Evolutionary conservation across 2,113 vertebrate genomes (phyloP).

Genomic region (Nerophis lumbriciformis): DNA sequence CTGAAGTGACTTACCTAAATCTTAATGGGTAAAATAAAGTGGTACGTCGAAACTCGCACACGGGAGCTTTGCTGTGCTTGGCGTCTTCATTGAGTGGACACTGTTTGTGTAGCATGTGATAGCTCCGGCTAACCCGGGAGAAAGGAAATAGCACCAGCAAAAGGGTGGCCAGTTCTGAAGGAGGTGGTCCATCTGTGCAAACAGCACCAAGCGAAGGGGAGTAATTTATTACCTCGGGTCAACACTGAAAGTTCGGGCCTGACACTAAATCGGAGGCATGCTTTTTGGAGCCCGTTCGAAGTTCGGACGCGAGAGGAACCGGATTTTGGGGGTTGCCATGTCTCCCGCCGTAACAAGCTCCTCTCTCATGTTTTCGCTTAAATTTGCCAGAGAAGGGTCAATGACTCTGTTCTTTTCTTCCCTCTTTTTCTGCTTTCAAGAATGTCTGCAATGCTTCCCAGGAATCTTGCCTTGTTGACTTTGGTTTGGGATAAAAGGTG

Average conservation of each 20-base stretch:
- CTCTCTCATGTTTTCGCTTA: slow-evolving; percentile 7
- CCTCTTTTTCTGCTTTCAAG: slow-evolving; percentile 60
- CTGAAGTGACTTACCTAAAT: neutral
- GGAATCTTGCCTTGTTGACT: slow-evolving; percentile 73
- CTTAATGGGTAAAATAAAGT: slow-evolving; percentile 11
- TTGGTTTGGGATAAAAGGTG: slow-evolving; percentile 75
- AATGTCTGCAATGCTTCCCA: slow-evolving; percentile 74
- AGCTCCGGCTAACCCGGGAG: slow-evolving; percentile 36
- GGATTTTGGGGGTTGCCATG: neutral
- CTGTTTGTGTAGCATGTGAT: slow-evolving; percentile 51
- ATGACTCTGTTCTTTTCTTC: slow-evolving; percentile 42
- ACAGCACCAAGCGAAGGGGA: slow-evolving; percentile 59
- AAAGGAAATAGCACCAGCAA: slow-evolving; percentile 48
- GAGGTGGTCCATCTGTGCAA: slow-evolving; percentile 65
- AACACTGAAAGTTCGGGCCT: slow-evolving; percentile 31
- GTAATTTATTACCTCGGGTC: slow-evolving; percentile 56
- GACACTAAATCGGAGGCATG: neutral
- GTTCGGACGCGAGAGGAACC: neutral
- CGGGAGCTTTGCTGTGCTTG: slow-evolving; percentile 39
- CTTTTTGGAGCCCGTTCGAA: neutral
- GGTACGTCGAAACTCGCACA: slow-evolving; percentile 19
- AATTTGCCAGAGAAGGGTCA: slow-evolving; percentile 37
- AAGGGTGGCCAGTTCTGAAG: slow-evolving; percentile 55
- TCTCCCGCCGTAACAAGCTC: neutral
- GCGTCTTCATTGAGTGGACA: slow-evolving; percentile 35